Evolutionary conservation across 2,888 invertebrate species (phyloP).

Genomic region (Hypomecis punctinalis): DNA sequence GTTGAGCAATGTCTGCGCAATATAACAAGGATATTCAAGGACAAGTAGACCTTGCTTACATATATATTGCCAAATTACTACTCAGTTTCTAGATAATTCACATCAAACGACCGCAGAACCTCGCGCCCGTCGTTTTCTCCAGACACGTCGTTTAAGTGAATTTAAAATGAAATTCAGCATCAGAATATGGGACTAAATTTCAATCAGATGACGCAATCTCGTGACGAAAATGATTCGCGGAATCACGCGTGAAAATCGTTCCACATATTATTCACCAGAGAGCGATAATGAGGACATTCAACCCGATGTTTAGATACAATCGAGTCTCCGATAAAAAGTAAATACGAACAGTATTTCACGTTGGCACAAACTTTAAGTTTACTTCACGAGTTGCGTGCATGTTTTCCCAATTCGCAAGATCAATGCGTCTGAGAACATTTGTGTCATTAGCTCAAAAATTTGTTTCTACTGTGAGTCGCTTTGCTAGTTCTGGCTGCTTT

Average conservation of each 20-base stretch:
- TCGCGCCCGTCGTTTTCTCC: slow-evolving; percentile 14
- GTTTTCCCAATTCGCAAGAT: not conserved
- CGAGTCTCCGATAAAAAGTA: slow-evolving; percentile 52
- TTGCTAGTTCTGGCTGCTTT: not conserved
- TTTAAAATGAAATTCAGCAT: slow-evolving; percentile 36
- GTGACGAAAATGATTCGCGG: slow-evolving; percentile 63
- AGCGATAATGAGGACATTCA: slow-evolving; percentile 76
- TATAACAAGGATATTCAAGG: slow-evolving; percentile 4
- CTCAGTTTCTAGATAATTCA: not conserved
- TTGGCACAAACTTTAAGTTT: slow-evolving; percentile 6
- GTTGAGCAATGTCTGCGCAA: slow-evolving; percentile 6
- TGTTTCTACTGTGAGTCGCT: not conserved
- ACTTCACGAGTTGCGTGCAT: not conserved
- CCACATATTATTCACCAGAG: slow-evolving; percentile 79
- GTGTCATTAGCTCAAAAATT: not conserved
- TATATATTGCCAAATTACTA: not conserved
- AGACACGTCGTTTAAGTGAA: slow-evolving; percentile 28
- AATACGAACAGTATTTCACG: slow-evolving; percentile 31
- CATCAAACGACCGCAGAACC: slow-evolving; percentile 2
- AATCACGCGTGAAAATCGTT: slow-evolving; percentile 71
- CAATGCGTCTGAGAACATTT: not conserved
- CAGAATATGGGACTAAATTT: slow-evolving; percentile 43
- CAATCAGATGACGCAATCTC: slow-evolving; percentile 56
- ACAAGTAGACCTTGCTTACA: slow-evolving; percentile 5
- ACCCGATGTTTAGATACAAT: slow-evolving; percentile 67